A percentile compares a stretch with the other conserved stretches of the same genome.
Conservation (phyloP, 1,140 invertebrate species). For the Macrobrachium nipponense region DNA sequence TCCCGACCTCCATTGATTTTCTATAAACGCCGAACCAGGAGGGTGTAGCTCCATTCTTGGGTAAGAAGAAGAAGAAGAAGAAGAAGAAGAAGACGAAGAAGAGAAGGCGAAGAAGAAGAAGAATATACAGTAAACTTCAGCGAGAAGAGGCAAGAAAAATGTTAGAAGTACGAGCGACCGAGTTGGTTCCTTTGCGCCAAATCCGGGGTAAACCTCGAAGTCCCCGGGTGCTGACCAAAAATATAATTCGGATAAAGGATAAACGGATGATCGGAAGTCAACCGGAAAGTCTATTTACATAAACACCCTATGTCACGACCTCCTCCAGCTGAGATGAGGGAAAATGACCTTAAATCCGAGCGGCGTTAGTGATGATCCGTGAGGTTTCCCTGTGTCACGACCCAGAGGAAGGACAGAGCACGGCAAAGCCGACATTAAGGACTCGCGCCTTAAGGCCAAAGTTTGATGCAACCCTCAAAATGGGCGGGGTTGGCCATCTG, state of each 20-base stretch:
- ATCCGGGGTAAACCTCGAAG: too few species aligned
- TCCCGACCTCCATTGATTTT: background rate
- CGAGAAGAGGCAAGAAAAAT: background rate
- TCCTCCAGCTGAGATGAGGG: background rate
- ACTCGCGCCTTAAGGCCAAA: background rate
- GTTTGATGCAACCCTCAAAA: too few species aligned
- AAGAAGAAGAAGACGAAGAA: background rate
- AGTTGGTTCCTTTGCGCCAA: too few species aligned
- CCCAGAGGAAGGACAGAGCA: background rate
- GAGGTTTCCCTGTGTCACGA: constrained; percentile 1
- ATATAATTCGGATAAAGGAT: too few species aligned
- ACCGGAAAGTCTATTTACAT: constrained; percentile 6
- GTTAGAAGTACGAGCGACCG: too few species aligned
- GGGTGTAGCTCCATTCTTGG: background rate
- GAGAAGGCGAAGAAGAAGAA: background rate
- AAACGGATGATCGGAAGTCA: background rate
- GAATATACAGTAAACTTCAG: background rate
- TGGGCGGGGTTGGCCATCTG: constrained; percentile 16
- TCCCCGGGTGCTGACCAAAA: too few species aligned
- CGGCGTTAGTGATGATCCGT: background rate
- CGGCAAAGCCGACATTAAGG: background rate
- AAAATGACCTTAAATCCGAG: background rate
- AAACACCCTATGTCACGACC: constrained; percentile 24
- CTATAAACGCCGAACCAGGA: background rate
- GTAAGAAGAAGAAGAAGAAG: background rate